Base-by-base conservation (phyloP, 30 jellyfish, hydroid and myxozoan genomes). In the Aurelia sp. region DNA sequence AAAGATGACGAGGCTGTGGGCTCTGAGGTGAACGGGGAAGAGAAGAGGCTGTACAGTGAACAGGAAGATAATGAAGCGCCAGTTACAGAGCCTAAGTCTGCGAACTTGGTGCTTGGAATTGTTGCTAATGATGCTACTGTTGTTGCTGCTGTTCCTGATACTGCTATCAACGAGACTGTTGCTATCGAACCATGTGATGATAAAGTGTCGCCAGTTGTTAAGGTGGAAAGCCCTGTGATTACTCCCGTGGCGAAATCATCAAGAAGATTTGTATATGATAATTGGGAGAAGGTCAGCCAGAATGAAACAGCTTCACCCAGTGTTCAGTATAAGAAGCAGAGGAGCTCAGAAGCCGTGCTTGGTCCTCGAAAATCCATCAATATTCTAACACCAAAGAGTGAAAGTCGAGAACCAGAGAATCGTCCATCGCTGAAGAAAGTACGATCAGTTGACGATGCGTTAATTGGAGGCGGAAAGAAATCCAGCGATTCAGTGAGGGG, bases 311-410 rank as follows among this genome's bases (percentile, higher is more conserved):
- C 30, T 55, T 22, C 38, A 27, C 24, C 22, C 40, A 65, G 33
- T 17, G 74, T 74, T 4, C 75, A 57, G 16, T 40, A 59, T 50
- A 12, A 63, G 57, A 70, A 59, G 50, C 82, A 61, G 71, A 55
- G 63, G 24, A 78, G 91, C 76, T 62, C 86, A 17, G 93, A 89
- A 44, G 90, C 87, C 74, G 90, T 80, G 20, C 35, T 62, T 67
- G 50, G 73, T 18, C 76, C 88, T 31, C 76, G 78, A 22, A 33
- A 57, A 59, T 40, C 65, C 33, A n/a, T 63, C 78, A 11, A 38
- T 38, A 8, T 76, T 60, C 12, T 44, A 3, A 35, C 74, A 27
- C 22, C 33, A 8, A 17, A 64, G 11, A 67, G 74, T 40, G 22
- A 65, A 58, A 35, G 18, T 41, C 62, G 59, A 24, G 81, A 22